Evolutionary conservation across 2,888 invertebrate species (phyloP).

Genomic region (Ectobius pallidus): DNA sequence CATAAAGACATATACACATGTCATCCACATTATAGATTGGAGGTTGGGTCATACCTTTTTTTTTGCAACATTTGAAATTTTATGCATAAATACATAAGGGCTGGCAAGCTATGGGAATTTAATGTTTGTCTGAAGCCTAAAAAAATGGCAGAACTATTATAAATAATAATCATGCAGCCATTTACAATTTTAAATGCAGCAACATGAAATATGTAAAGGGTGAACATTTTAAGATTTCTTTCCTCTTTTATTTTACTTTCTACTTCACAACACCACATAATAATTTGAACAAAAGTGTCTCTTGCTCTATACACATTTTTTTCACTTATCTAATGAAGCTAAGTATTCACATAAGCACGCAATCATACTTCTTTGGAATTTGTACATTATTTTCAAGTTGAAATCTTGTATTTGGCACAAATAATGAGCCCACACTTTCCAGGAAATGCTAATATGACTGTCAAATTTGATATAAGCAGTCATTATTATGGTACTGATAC

Average conservation of each 20-base stretch:
- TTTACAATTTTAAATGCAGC: slow-evolving; percentile 1
- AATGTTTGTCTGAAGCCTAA: not conserved
- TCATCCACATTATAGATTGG: slow-evolving; percentile 11
- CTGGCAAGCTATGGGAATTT: slow-evolving; percentile 12
- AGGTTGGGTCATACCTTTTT: not conserved
- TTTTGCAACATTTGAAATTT: not conserved
- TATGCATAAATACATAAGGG: slow-evolving; percentile 5
- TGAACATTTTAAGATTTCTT: slow-evolving; percentile 10
- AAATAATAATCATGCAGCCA: slow-evolving; percentile 7
- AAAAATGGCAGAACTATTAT: not conserved
- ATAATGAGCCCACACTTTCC: slow-evolving; percentile 23
- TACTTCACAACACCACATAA: slow-evolving; percentile 32
- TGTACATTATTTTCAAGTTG: slow-evolving; percentile 39
- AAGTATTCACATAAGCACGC: slow-evolving; percentile 39
- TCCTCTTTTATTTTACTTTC: too few species aligned
- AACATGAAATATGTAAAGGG: slow-evolving; percentile 1
- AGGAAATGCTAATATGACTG: slow-evolving; percentile 19
- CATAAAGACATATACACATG: slow-evolving; percentile 39
- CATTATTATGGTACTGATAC: not conserved
- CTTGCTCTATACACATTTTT: slow-evolving; percentile 22
- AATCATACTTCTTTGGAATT: slow-evolving; percentile 42
- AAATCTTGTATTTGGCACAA: slow-evolving; percentile 26
- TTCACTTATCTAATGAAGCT: slow-evolving; percentile 27
- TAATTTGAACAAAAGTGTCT: slow-evolving; percentile 12
- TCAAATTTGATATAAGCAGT: slow-evolving; percentile 5